These are phyloP conservation scores for Perodicticus potto DNA, from an alignment of 2,797 vertebrate species.

Conservation along the genomic window DNA sequence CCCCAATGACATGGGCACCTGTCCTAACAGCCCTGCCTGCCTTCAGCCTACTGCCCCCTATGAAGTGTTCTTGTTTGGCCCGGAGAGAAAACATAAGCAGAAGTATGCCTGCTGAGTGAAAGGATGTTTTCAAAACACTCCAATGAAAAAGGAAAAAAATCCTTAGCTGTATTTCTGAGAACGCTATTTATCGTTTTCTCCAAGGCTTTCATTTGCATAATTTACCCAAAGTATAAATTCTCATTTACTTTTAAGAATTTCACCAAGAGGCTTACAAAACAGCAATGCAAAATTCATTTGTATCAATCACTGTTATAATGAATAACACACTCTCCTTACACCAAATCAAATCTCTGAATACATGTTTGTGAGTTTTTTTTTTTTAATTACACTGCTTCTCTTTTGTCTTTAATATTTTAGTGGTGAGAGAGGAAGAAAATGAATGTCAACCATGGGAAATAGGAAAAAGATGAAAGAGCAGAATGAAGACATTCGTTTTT, in stretches of 20 bases:
- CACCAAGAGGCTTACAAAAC: background rate
- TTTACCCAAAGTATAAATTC: constrained; percentile 56
- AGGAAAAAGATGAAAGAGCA: constrained; percentile 63
- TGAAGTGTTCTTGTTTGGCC: background rate
- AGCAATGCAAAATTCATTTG: constrained; percentile 49
- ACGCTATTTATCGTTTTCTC: constrained; percentile 9
- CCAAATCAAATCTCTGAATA: constrained; percentile 16
- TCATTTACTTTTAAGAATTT: constrained; percentile 62
- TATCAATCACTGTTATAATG: background rate
- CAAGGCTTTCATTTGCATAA: constrained; percentile 45
- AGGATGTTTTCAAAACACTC: background rate
- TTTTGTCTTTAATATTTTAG: constrained; percentile 43
- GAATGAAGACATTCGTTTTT: constrained; percentile 38
- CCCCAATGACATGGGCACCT: background rate
- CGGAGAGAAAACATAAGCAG: background rate
- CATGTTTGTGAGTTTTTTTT: background rate
- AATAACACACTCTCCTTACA: constrained; percentile 19
- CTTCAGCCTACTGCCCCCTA: background rate
- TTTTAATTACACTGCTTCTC: background rate
- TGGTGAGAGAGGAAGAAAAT: constrained; percentile 35
- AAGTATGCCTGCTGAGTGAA: background rate
- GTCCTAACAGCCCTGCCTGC: background rate
- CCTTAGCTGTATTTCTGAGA: constrained; percentile 13
- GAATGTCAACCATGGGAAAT: constrained; percentile 1
- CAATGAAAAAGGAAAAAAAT: background rate